These are phyloP conservation scores for Lacerta viridis DNA, from an alignment of 2,797 vertebrate species.

Conservation along the genomic window DNA sequence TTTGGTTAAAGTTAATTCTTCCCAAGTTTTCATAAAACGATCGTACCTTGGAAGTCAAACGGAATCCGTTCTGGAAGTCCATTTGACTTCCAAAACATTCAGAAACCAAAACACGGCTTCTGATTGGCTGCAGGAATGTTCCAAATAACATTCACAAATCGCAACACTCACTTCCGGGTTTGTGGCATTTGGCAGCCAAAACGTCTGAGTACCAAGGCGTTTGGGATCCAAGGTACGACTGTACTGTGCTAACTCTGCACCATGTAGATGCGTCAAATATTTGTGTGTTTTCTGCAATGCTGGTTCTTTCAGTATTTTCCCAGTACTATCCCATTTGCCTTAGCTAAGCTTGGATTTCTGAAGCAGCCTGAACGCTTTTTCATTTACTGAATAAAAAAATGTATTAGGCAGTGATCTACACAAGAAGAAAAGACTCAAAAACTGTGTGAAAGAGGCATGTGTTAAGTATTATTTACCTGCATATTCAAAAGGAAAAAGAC, in stretches of 20 bases:
- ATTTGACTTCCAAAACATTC: no score
- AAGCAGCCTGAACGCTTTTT: not conserved
- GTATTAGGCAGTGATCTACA: not conserved
- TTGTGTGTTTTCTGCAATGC: not conserved
- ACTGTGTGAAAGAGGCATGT: not conserved
- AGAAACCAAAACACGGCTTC: no score
- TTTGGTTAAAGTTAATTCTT: not conserved
- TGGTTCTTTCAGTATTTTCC: not conserved
- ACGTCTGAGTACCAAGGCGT: no score
- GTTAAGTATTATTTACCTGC: not conserved
- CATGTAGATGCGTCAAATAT: not conserved
- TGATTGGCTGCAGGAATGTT: no score
- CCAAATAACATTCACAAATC: no score
- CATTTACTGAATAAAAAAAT: not conserved
- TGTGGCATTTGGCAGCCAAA: no score
- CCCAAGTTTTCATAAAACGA: no score
- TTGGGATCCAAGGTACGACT: no score
- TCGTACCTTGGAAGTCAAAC: no score
- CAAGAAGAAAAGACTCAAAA: constrained; percentile 33
- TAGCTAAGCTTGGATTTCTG: not conserved
- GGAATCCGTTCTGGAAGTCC: no score
- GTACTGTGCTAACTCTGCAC: not conserved
- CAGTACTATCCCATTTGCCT: not conserved
- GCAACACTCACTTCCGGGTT: no score
- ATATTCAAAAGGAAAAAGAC: constrained; percentile 22